Percentiles rank a stretch among this genome's conserved stretches.
phyloP scores from a whole-genome alignment of 2,888 invertebrate species.

The Stenodera caucasica region DNA sequence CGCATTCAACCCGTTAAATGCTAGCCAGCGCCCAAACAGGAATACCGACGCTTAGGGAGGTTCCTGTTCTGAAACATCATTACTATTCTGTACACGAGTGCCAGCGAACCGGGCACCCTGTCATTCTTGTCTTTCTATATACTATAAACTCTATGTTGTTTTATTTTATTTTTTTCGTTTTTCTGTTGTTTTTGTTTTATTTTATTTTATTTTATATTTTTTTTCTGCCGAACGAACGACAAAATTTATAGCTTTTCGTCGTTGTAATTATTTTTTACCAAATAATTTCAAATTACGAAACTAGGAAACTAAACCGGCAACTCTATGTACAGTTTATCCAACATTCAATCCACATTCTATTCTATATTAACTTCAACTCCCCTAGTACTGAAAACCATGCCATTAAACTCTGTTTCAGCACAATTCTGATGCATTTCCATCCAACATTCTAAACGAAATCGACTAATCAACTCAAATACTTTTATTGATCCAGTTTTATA shows the following conservation, averaged over 20 bases:
- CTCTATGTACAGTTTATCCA: neutral
- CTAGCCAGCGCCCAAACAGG: constrained; percentile 42
- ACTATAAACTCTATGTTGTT: constrained; percentile 48
- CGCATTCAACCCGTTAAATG: constrained; percentile 47
- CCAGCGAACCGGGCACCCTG: constrained; percentile 53
- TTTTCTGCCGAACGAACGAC: constrained; percentile 48
- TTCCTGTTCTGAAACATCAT: constrained; percentile 46
- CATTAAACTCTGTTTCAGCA: constrained; percentile 3
- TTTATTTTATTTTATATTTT: constrained; percentile 31
- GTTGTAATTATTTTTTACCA: constrained; percentile 43
- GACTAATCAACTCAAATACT: neutral
- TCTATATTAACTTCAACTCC: neutral
- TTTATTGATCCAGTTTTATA: constrained; percentile 1
- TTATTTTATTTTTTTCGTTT: constrained; percentile 31
- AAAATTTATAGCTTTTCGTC: constrained; percentile 51
- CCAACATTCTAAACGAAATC: neutral
- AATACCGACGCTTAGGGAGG: constrained; percentile 40
- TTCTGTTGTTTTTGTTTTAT: too few species aligned
- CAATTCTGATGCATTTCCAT: constrained; percentile 4
- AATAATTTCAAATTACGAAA: constrained; percentile 27
- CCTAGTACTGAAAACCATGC: neutral
- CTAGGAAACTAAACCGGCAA: constrained; percentile 12
- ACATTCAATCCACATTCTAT: constrained; percentile 1
- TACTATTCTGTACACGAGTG: constrained; percentile 53
- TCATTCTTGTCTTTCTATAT: constrained; percentile 55